Conservation (phyloP, 2,888 invertebrate species). For the Dicyrtoma fusca region DNA sequence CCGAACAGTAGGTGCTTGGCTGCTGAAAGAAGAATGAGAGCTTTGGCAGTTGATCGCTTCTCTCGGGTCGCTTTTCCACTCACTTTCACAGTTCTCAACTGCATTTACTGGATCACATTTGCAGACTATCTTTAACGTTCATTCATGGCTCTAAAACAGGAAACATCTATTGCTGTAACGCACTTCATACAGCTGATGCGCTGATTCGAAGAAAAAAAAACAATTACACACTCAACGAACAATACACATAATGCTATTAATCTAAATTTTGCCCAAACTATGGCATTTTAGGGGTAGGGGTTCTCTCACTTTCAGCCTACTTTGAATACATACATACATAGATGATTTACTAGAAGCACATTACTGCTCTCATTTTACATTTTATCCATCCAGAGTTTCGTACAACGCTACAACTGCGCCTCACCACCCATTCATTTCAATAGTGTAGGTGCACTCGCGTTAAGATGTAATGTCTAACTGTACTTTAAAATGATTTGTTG, state of each 20-base stretch:
- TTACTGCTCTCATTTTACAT: too few species aligned
- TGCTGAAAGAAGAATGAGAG: slow-evolving; percentile 53
- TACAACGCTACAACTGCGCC: too few species aligned
- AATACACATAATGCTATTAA: not conserved
- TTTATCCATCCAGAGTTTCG: too few species aligned
- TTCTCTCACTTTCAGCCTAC: too few species aligned
- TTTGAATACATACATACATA: too few species aligned
- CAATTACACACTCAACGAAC: not conserved
- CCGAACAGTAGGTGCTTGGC: slow-evolving; percentile 21
- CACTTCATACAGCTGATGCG: not conserved
- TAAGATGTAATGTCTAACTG: too few species aligned
- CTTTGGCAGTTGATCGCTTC: slow-evolving; percentile 70
- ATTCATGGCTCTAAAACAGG: not conserved
- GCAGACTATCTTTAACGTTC: slow-evolving; percentile 65
- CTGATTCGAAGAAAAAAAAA: not conserved
- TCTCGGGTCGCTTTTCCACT: slow-evolving; percentile 73
- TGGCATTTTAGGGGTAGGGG: too few species aligned
- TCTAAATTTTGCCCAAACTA: too few species aligned
- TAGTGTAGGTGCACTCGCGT: too few species aligned
- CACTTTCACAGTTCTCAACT: slow-evolving; percentile 70
- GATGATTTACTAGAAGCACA: too few species aligned
- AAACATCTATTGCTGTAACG: not conserved
- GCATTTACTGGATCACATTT: slow-evolving; percentile 74
- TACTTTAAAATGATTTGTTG: too few species aligned
- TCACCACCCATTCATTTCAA: too few species aligned